phyloP scores from a whole-genome alignment of 2,888 invertebrate genomes.

The Esperia sulphurella region DNA sequence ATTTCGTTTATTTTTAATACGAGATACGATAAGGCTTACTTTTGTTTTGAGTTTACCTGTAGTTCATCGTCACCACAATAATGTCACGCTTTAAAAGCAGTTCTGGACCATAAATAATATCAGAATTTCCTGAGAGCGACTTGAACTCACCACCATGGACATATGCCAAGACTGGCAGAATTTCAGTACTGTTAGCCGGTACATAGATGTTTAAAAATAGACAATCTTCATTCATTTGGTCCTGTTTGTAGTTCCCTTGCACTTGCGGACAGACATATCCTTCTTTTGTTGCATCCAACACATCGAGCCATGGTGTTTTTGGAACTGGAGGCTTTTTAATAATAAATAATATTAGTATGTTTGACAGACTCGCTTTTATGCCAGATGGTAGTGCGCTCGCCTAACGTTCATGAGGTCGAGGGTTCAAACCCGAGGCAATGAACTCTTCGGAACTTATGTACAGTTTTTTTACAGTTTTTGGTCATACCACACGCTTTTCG shows the following conservation, averaged over 20 bases:
- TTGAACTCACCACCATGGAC: slow-evolving; percentile 41
- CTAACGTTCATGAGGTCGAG: too few relatives aligned
- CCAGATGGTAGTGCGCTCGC: too few relatives aligned
- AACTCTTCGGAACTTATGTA: too few relatives aligned
- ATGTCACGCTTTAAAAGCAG: slow-evolving; percentile 34
- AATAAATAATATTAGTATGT: not conserved
- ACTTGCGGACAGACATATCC: slow-evolving; percentile 28
- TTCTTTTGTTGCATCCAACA: slow-evolving; percentile 23
- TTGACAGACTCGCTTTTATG: not conserved
- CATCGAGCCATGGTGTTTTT: slow-evolving; percentile 23
- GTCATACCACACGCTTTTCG: too few relatives aligned
- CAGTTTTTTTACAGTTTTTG: too few relatives aligned
- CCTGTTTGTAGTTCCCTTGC: slow-evolving; percentile 9
- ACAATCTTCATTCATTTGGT: slow-evolving; percentile 33
- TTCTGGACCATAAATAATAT: slow-evolving; percentile 31
- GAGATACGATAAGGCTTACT: too few relatives aligned
- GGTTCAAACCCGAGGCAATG: too few relatives aligned
- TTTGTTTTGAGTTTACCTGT: slow-evolving; percentile 23
- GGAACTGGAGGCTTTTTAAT: slow-evolving; percentile 28
- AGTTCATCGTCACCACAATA: slow-evolving; percentile 46
- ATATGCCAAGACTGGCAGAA: slow-evolving; percentile 32
- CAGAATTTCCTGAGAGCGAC: slow-evolving; percentile 24
- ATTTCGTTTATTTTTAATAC: too few relatives aligned
- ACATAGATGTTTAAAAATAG: slow-evolving; percentile 28
- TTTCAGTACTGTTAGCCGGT: slow-evolving; percentile 17